Percentiles rank a stretch among this genome's conserved stretches.
Evolutionary conservation across 2,797 vertebrate genomes (phyloP).

Genomic region (Sorex maritimensis): DNA sequence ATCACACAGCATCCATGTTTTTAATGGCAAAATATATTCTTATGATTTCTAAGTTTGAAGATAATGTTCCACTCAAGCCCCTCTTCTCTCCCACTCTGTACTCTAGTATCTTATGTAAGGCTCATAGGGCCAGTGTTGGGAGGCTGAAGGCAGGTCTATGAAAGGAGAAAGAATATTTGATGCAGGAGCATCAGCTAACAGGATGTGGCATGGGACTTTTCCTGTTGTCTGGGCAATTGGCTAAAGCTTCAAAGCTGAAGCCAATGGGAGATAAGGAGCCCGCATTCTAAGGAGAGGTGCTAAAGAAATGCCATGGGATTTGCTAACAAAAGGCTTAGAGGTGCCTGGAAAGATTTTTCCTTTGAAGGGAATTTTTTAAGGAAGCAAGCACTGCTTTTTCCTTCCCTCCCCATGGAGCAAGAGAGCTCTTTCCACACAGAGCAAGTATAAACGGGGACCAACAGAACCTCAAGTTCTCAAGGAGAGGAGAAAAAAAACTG

Average conservation of each 20-base stretch:
- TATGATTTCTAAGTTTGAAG: slow-evolving; percentile 8
- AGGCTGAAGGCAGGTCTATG: not conserved
- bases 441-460: not conserved
- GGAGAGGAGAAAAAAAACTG: too few species aligned
- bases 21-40: slow-evolving; percentile 40
- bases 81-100: not conserved
- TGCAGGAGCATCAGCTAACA: slow-evolving; percentile 30
- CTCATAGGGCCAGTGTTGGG: not conserved
- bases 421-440: not conserved
- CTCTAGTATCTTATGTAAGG: not conserved
- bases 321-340: not conserved
- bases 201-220: slow-evolving; percentile 14
- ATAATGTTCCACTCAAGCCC: not conserved
- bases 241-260: slow-evolving; percentile 61
- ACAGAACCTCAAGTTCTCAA: slow-evolving; percentile 4
- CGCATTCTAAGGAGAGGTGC: slow-evolving; percentile 15
- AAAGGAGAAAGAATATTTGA: slow-evolving; percentile 51
- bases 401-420: not conserved
- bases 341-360: not conserved
- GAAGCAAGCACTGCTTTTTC: not conserved
- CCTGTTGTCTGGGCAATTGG: slow-evolving; percentile 54
- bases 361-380: slow-evolving; percentile 26
- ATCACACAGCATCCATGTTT: not conserved
- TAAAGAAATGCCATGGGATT: not conserved
- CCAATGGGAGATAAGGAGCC: not conserved